Percentiles rank a stretch among this genome's conserved stretches.
phyloP scores from a whole-genome alignment of 2,113 vertebrate species.

The Tachysurus fulvidraco region DNA sequence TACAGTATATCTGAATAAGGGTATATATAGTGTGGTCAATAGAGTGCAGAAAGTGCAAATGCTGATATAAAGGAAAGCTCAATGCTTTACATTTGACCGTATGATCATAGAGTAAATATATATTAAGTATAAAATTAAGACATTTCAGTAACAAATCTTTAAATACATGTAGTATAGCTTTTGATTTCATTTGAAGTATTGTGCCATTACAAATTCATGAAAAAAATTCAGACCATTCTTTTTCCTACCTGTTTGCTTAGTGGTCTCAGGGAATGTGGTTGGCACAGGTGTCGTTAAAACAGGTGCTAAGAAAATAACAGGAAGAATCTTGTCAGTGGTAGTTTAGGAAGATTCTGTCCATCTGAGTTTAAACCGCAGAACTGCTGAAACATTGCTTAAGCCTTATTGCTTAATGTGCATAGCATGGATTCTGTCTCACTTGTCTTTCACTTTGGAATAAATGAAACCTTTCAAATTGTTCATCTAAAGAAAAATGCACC shows the following conservation, averaged over 20 bases:
- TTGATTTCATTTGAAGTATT: neutral
- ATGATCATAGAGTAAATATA: neutral
- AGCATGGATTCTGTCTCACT: neutral
- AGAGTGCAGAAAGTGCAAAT: neutral
- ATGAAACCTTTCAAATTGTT: neutral
- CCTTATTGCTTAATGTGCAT: neutral
- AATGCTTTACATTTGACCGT: neutral
- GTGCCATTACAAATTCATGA: neutral
- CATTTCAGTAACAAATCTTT: neutral
- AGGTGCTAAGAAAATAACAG: neutral
- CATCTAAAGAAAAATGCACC: neutral
- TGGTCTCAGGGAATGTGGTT: neutral
- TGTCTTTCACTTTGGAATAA: neutral
- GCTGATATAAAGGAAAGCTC: neutral
- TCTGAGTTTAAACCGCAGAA: neutral
- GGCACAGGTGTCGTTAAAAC: neutral
- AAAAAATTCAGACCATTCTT: neutral
- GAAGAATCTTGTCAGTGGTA: neutral
- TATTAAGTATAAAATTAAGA: neutral
- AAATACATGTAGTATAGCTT: neutral
- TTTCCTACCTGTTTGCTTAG: slow-evolving; percentile 7
- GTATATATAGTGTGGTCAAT: too few species aligned
- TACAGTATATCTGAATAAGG: too few species aligned
- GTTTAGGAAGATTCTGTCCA: neutral
- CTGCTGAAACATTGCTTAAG: neutral